Evolutionary conservation across 2,113 vertebrate genomes (phyloP).

Genomic region (Oncorhynchus masou): DNA sequence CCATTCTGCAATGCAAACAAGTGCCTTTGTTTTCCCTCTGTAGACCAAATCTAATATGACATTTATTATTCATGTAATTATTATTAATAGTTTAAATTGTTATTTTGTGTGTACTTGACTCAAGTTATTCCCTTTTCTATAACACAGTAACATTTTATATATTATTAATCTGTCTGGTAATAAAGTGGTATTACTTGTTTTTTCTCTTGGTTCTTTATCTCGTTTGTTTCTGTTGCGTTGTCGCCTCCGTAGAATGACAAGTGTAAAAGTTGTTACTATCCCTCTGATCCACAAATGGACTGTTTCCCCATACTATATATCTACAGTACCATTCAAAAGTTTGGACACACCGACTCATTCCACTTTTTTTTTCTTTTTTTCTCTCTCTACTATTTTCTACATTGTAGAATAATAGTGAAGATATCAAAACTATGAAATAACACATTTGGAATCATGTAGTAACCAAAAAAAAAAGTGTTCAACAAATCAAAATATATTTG

Average conservation of each 20-base stretch:
- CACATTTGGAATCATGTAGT: too few species aligned
- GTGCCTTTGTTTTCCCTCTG: slow-evolving; percentile 43
- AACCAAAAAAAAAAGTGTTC: too few species aligned
- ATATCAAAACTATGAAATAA: too few species aligned
- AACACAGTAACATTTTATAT: slow-evolving; percentile 55
- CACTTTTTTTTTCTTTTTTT: too few species aligned
- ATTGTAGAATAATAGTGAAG: too few species aligned
- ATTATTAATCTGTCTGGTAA: slow-evolving; percentile 66
- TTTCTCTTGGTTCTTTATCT: not conserved
- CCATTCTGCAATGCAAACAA: not conserved
- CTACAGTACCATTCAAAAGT: too few species aligned
- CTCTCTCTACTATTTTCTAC: too few species aligned
- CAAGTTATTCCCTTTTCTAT: slow-evolving; percentile 39
- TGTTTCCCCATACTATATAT: too few species aligned
- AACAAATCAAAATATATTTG: too few species aligned
- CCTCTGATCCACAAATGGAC: not conserved
- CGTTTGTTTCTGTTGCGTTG: not conserved
- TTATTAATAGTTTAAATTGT: not conserved
- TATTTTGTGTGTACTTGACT: slow-evolving; percentile 25
- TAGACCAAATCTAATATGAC: not conserved
- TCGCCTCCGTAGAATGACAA: not conserved
- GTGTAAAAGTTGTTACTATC: not conserved
- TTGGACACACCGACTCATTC: too few species aligned
- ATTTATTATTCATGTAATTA: not conserved
- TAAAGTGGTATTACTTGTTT: slow-evolving; percentile 41